phyloP scores from a whole-genome alignment of 2,888 invertebrate genomes.

The Caenorhabditis panamensis region DNA sequence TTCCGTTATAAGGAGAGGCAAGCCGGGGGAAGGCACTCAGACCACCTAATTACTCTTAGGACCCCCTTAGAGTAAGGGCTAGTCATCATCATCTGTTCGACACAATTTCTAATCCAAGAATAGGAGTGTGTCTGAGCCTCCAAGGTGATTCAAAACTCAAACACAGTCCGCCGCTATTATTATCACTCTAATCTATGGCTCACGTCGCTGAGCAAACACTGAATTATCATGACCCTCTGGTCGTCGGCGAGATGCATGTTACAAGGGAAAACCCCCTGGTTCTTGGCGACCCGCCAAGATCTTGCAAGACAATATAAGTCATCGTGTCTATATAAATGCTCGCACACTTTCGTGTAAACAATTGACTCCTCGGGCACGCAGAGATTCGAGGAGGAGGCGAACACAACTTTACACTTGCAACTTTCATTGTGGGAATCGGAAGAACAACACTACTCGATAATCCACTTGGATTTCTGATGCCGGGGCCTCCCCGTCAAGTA shows the following conservation, averaged over 20 bases:
- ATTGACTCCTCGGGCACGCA: slow-evolving; percentile 12
- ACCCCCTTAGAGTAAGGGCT: slow-evolving; percentile 7
- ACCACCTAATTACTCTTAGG: slow-evolving; percentile 44
- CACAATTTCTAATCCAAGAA: slow-evolving; percentile 6
- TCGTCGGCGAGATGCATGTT: neutral
- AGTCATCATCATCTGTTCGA: neutral
- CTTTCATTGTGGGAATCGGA: neutral
- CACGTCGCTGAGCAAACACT: slow-evolving; percentile 52
- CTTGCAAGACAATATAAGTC: slow-evolving; percentile 44
- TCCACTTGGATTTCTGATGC: slow-evolving; percentile 27
- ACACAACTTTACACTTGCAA: slow-evolving; percentile 36
- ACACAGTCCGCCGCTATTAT: slow-evolving; percentile 30
- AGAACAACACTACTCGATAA: slow-evolving; percentile 30
- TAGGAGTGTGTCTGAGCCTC: neutral
- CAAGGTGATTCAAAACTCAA: slow-evolving; percentile 47
- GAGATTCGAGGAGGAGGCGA: neutral
- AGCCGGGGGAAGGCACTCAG: neutral
- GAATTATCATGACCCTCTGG: slow-evolving; percentile 36
- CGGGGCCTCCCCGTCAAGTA: slow-evolving; percentile 28
- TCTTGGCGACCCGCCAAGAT: slow-evolving; percentile 1
- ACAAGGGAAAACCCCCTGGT: neutral
- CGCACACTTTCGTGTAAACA: slow-evolving; percentile 56
- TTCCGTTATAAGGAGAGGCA: slow-evolving; percentile 49
- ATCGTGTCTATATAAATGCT: slow-evolving; percentile 45
- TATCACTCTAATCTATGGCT: slow-evolving; percentile 60